Percentiles rank a stretch among this genome's conserved stretches.
Conservation (phyloP, 2,888 invertebrate species). For the Habrosyne pyritoides region DNA sequence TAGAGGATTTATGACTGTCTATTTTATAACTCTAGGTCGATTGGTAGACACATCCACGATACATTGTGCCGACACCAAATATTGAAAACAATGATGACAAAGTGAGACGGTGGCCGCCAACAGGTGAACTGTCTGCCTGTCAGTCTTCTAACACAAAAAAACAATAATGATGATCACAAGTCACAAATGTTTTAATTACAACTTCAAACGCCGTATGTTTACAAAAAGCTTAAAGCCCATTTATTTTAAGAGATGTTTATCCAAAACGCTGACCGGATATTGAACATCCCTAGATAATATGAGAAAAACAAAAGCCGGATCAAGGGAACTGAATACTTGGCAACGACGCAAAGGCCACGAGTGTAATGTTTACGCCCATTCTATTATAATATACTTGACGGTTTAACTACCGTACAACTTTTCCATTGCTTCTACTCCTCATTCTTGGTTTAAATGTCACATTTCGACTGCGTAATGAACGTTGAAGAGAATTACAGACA, state of each 20-base stretch:
- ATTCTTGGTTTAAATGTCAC: neutral
- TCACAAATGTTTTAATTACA: neutral
- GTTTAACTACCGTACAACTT: neutral
- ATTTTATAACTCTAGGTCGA: too few species aligned
- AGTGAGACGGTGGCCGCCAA: too few species aligned
- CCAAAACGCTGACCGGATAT: conserved; percentile 36
- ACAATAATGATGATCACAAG: too few species aligned
- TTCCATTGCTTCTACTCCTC: neutral
- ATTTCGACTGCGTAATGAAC: neutral
- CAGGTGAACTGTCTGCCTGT: too few species aligned
- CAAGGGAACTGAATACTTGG: conserved; percentile 62
- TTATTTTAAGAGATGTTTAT: conserved; percentile 15
- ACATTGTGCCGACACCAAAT: too few species aligned
- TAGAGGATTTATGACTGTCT: too few species aligned
- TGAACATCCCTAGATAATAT: conserved; percentile 33
- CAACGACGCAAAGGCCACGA: conserved; percentile 53
- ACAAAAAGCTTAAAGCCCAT: neutral
- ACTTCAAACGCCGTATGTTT: conserved; percentile 5
- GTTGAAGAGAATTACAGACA: neutral
- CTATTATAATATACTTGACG: conserved; percentile 30
- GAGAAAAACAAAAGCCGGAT: conserved; percentile 55
- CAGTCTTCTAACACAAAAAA: too few species aligned
- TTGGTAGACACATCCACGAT: too few species aligned
- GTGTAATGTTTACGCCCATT: conserved; percentile 35
- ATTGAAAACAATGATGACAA: too few species aligned